phyloP scores from a whole-genome alignment of 92 coral and sea anemone species.

The Epizoanthus illoricatus region DNA sequence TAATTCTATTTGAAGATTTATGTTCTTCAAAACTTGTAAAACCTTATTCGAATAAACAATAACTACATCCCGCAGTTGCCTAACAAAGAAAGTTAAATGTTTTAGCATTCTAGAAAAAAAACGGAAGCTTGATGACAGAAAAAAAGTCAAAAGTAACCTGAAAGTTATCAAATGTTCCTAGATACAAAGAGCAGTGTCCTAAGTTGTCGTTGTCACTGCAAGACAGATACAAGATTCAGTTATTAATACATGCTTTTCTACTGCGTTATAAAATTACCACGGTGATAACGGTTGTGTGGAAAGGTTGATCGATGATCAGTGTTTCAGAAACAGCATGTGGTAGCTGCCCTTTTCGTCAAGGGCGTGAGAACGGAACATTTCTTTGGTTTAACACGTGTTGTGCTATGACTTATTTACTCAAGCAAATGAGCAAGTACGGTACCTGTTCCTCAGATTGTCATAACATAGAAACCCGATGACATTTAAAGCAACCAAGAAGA shows the following conservation, averaged over 20 bases:
- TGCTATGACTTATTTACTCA: constrained; percentile 8
- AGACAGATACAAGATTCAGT: background rate
- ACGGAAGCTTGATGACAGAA: background rate
- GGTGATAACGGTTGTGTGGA: background rate
- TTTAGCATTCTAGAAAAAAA: constrained; percentile 3
- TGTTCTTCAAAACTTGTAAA: background rate
- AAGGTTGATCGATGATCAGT: background rate
- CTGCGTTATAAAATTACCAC: background rate
- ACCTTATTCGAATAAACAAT: constrained; percentile 20
- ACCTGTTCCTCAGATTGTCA: background rate
- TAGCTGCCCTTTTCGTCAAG: constrained; percentile 9
- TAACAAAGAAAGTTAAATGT: constrained; percentile 11
- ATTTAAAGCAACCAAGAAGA: background rate
- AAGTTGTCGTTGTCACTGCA: background rate
- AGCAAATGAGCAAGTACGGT: constrained; percentile 4
- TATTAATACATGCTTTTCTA: background rate
- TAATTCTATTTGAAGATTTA: background rate
- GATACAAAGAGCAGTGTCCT: background rate
- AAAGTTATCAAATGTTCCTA: background rate
- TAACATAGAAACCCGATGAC: background rate
- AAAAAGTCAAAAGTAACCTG: background rate
- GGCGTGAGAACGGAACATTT: constrained; percentile 27
- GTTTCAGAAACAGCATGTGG: constrained; percentile 23
- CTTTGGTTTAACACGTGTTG: constrained; percentile 15
- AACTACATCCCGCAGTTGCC: constrained; percentile 9